phyloP scores from a whole-genome alignment of 2,113 vertebrate genomes.

The Dendrocopos noguchii region DNA sequence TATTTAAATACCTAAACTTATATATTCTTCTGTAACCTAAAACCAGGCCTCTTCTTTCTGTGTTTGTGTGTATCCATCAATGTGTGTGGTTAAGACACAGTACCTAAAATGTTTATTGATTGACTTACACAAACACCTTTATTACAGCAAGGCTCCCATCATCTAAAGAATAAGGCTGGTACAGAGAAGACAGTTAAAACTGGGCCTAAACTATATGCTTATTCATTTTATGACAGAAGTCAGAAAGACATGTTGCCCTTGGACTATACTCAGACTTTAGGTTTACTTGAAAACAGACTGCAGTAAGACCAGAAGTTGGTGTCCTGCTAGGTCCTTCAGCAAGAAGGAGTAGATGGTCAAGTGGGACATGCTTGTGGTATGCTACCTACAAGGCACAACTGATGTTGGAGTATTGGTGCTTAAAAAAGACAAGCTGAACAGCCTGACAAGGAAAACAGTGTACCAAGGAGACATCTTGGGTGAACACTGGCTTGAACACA shows the following conservation, averaged over 20 bases:
- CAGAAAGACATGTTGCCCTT: not conserved
- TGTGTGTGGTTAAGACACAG: not conserved
- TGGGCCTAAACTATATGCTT: not conserved
- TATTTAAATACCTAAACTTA: not conserved
- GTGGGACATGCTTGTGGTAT: not conserved
- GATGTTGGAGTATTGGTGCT: accelerated
- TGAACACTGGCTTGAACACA: no score
- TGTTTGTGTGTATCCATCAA: not conserved
- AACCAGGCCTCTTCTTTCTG: not conserved
- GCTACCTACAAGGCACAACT: not conserved
- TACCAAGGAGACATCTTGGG: not conserved
- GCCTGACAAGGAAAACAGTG: not conserved
- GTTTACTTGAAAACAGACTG: not conserved
- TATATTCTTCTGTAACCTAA: not conserved
- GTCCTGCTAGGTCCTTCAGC: not conserved
- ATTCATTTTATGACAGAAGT: not conserved
- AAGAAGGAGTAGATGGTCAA: not conserved
- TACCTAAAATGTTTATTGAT: not conserved
- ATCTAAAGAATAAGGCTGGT: not conserved
- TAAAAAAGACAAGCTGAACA: not conserved
- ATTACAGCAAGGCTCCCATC: not conserved
- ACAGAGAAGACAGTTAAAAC: not conserved
- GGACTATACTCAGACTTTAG: not conserved
- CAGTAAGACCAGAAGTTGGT: not conserved
- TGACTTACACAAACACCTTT: not conserved